Evolutionary conservation across 2,888 invertebrate genomes (phyloP).

Genomic region (Muscina levida): DNA sequence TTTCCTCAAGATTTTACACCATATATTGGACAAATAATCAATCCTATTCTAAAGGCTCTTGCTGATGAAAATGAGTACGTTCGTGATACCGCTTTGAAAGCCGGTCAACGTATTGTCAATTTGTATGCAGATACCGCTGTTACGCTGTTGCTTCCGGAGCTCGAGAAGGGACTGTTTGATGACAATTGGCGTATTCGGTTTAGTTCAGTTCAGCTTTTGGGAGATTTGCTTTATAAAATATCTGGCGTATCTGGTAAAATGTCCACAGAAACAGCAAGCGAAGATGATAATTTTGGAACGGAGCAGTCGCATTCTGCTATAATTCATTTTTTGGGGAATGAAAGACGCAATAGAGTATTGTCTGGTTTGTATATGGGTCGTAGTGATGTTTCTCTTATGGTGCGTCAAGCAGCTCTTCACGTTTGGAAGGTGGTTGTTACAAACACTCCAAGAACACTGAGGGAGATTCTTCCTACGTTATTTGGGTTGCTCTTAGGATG

Average conservation of each 20-base stretch:
- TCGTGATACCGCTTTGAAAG: slow-evolving; percentile 96
- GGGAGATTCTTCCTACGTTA: slow-evolving; percentile 96
- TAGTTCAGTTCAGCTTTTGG: slow-evolving; percentile 96
- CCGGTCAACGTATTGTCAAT: slow-evolving; percentile 97
- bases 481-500: slow-evolving; percentile 95
- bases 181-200: slow-evolving; percentile 99
- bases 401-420: slow-evolving; percentile 97
- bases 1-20: slow-evolving; percentile 97
- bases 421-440: slow-evolving; percentile 99
- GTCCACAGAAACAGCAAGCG: slow-evolving; percentile 98
- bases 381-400: slow-evolving; percentile 97
- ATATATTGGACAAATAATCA: slow-evolving; percentile 97
- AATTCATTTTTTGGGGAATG: slow-evolving; percentile 91
- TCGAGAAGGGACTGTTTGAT: slow-evolving; percentile 96
- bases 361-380: slow-evolving; percentile 98
- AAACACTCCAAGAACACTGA: slow-evolving; percentile 96
- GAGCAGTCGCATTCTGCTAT: slow-evolving; percentile 97
- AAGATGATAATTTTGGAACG: slow-evolving; percentile 99
- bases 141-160: slow-evolving; percentile 93
- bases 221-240: slow-evolving; percentile 96
- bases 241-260: slow-evolving; percentile 99
- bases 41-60: slow-evolving; percentile 96
- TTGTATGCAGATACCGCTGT: slow-evolving; percentile 98
- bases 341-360: slow-evolving; percentile 94
- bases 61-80: slow-evolving; percentile 99